Conservation (phyloP, 1,140 invertebrate species). For the Drosophila fuyamai region DNA sequence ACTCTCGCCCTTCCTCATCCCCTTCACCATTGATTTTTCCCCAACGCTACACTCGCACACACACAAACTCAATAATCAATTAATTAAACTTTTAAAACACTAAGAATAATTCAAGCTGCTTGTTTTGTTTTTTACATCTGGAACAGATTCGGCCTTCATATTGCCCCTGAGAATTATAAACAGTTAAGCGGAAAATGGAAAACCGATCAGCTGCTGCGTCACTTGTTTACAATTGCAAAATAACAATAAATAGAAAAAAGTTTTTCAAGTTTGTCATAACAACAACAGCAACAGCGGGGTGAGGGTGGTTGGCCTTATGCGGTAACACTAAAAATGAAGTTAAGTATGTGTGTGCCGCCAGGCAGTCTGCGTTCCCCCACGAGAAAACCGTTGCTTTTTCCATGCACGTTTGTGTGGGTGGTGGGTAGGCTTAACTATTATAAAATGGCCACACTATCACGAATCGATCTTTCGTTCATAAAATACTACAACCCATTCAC, state of each 20-base stretch:
- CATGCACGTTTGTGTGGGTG: constrained; percentile 12
- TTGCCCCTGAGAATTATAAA: constrained; percentile 16
- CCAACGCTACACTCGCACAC: constrained; percentile 10
- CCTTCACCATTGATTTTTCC: constrained; percentile 29
- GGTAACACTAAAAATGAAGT: constrained; percentile 72
- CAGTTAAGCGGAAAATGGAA: constrained; percentile 18
- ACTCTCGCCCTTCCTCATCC: background rate
- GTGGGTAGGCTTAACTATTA: constrained; percentile 32
- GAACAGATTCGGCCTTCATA: constrained; percentile 2
- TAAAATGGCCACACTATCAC: constrained; percentile 49
- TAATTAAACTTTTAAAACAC: constrained; percentile 22
- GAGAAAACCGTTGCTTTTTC: constrained; percentile 60
- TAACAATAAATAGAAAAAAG: constrained; percentile 39
- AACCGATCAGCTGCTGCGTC: constrained; percentile 34
- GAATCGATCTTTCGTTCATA: constrained; percentile 58
- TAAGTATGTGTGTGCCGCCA: constrained; percentile 53
- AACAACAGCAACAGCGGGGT: constrained; percentile 49
- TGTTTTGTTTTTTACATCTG: constrained; percentile 10
- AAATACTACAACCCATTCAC: constrained; percentile 61
- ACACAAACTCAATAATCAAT: constrained; percentile 19
- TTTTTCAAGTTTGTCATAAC: constrained; percentile 48
- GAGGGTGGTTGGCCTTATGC: constrained; percentile 50
- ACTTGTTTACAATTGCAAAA: constrained; percentile 69
- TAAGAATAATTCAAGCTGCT: background rate
- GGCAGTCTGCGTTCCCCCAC: constrained; percentile 61